phyloP scores from a whole-genome alignment of 2,113 vertebrate genomes.

The Muntiacus muntjak region DNA sequence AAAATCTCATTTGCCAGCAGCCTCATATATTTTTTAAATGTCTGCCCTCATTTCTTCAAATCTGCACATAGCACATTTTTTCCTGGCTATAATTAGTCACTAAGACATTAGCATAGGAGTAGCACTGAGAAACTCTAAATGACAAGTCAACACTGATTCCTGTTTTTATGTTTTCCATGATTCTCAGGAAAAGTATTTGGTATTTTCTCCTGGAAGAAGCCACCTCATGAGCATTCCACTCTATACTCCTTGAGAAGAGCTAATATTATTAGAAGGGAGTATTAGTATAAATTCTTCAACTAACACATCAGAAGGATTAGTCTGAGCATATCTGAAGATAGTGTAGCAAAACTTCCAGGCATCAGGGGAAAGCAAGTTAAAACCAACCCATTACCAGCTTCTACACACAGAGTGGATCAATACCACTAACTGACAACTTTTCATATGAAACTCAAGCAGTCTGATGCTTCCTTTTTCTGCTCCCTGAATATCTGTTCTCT shows the following conservation, averaged over 20 bases:
- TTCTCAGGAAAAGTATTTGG: not conserved
- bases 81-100: not conserved
- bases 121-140: constrained; percentile 17
- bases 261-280: constrained; percentile 14
- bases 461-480: constrained; percentile 27
- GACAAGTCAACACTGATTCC: not conserved
- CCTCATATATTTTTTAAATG: constrained; percentile 33
- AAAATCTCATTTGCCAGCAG: constrained; percentile 5
- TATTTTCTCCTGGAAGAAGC: not conserved
- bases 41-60: constrained; percentile 29
- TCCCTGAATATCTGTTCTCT: constrained; percentile 47
- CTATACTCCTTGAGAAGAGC: not conserved
- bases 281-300: constrained; percentile 34
- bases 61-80: not conserved
- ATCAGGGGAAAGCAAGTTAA: constrained; percentile 43
- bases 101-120: not conserved
- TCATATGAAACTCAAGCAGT: constrained; percentile 47
- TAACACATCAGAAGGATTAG: not conserved
- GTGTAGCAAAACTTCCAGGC: constrained; percentile 19
- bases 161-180: not conserved
- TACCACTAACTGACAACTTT: constrained; percentile 48
- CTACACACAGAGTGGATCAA: constrained; percentile 30
- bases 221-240: not conserved
- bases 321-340: not conserved
- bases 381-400: constrained; percentile 52